phyloP scores from a whole-genome alignment of 2,797 vertebrate genomes.

The Periparus ater region DNA sequence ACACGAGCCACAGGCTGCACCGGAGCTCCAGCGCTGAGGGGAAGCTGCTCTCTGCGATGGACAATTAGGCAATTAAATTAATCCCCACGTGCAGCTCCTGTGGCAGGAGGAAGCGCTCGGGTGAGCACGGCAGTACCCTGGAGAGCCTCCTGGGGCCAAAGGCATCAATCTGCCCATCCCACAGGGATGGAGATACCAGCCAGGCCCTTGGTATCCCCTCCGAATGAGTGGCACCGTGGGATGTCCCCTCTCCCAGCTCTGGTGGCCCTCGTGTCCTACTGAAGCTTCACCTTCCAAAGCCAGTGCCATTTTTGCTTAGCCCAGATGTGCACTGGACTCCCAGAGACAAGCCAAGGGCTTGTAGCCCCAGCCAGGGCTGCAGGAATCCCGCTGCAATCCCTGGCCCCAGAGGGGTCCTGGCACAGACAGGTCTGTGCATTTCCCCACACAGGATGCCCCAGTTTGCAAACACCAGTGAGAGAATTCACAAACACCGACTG shows the following conservation, averaged over 20 bases:
- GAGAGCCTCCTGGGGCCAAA: not conserved
- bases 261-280: not conserved
- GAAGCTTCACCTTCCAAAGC: not conserved
- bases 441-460: not conserved
- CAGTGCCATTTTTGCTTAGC: not conserved
- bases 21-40: fast-evolving
- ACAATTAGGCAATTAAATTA: not conserved
- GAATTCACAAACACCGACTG: not conserved
- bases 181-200: not conserved
- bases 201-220: not conserved
- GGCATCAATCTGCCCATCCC: not conserved
- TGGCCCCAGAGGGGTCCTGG: not conserved
- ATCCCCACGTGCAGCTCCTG: not conserved
- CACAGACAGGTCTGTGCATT: not conserved
- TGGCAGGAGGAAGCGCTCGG: fast-evolving
- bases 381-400: not conserved
- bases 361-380: not conserved
- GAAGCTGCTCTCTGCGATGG: not conserved
- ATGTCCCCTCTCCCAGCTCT: not conserved
- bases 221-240: not conserved
- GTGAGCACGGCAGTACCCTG: not conserved
- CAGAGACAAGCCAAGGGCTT: fast-evolving
- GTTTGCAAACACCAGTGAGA: not conserved
- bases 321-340: not conserved
- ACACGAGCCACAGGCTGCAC: not conserved